Percentiles rank a stretch among this genome's conserved stretches.
These are phyloP conservation scores for Coluber constrictor DNA, from an alignment of 2,797 vertebrate genomes.

Conservation along the genomic window DNA sequence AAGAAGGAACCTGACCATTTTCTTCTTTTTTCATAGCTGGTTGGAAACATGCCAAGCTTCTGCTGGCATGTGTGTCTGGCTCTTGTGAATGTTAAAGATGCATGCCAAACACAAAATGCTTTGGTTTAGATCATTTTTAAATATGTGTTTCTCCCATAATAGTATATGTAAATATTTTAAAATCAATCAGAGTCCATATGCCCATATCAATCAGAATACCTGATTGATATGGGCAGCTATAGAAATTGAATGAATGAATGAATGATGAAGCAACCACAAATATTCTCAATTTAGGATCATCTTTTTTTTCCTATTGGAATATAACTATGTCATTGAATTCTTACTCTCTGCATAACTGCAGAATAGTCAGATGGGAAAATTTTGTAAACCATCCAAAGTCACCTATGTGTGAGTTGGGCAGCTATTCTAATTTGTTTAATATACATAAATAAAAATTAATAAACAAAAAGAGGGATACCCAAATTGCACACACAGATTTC, in stretches of 20 bases:
- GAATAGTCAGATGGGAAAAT: neutral
- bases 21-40: neutral
- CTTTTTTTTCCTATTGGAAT: neutral
- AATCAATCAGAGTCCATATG: neutral
- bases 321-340: neutral
- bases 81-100: neutral
- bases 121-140: neutral
- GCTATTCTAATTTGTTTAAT: neutral
- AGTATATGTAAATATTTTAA: neutral
- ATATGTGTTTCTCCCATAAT: neutral
- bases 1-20: neutral
- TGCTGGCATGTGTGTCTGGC: neutral
- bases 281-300: neutral
- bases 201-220: too few relatives aligned
- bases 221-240: neutral
- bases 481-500: neutral
- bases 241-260: neutral
- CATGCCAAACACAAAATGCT: neutral
- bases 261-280: neutral
- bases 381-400: neutral
- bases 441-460: neutral
- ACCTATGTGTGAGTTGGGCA: neutral
- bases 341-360: neutral
- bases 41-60: neutral
- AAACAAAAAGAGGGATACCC: neutral